Percentiles rank a stretch among this genome's conserved stretches.
phyloP scores from a whole-genome alignment of 2,113 vertebrate genomes.

The Neomonachus schauinslandi region DNA sequence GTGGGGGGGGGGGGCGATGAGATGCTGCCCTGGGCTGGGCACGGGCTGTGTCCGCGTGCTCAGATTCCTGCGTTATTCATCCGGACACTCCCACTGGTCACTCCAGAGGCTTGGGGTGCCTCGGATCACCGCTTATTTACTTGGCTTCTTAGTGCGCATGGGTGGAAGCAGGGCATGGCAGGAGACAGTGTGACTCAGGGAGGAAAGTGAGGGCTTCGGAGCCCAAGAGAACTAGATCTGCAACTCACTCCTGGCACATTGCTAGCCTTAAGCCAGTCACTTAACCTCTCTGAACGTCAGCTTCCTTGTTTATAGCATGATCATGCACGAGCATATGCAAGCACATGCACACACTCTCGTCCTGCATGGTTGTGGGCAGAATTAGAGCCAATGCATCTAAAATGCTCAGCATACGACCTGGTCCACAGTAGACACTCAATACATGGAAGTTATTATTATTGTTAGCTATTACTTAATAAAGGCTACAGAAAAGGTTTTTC shows the following conservation, averaged over 20 bases:
- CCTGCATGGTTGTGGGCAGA: not conserved
- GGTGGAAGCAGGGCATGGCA: not conserved
- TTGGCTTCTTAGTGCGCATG: not conserved
- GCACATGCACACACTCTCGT: too few species aligned
- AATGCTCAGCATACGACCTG: not conserved
- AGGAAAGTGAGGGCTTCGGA: not conserved
- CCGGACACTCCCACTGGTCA: not conserved
- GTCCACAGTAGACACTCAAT: not conserved
- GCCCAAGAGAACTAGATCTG: not conserved
- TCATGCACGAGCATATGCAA: not conserved
- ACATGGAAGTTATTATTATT: slow-evolving; percentile 10
- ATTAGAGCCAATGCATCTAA: slow-evolving; percentile 6
- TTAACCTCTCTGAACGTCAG: not conserved
- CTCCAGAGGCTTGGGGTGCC: not conserved
- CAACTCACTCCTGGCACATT: not conserved
- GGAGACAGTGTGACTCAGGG: not conserved
- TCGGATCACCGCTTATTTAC: not conserved
- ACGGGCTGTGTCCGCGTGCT: accelerated
- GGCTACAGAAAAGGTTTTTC: slow-evolving; percentile 59
- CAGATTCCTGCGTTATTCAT: not conserved
- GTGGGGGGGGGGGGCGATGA: not conserved
- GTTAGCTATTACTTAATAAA: slow-evolving; percentile 57
- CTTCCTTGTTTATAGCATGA: slow-evolving; percentile 25
- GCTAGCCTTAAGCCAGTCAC: not conserved
- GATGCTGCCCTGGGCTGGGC: not conserved